Conservation (phyloP, 2,113 vertebrate species). For the Eulemur macaco region DNA sequence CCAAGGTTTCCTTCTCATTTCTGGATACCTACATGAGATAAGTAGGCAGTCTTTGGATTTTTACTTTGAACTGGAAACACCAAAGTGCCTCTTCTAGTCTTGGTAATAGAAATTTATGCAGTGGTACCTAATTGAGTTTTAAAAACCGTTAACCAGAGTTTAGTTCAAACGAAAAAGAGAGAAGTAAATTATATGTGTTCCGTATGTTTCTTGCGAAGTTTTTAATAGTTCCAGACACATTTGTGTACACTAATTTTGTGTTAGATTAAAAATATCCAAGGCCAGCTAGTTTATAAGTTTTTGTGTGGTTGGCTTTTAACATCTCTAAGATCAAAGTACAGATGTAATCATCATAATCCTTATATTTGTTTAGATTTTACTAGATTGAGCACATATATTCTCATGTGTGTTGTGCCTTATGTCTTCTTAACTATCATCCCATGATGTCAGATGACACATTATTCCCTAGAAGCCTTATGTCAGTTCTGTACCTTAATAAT, state of each 20-base stretch:
- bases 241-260: neutral
- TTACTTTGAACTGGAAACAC: neutral
- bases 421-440: neutral
- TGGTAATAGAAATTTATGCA: neutral
- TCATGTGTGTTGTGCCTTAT: neutral
- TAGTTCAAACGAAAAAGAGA: slow-evolving; percentile 16
- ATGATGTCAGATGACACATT: neutral
- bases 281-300: neutral
- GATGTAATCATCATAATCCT: neutral
- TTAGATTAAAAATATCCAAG: slow-evolving; percentile 25
- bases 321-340: neutral
- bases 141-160: neutral
- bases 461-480: neutral
- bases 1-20: neutral
- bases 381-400: neutral
- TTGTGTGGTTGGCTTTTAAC: neutral
- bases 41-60: neutral
- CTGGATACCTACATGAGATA: neutral
- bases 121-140: neutral
- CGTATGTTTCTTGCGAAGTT: neutral
- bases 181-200: neutral
- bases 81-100: neutral
- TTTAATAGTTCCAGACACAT: neutral
- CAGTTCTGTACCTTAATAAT: slow-evolving; percentile 16
- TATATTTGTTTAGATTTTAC: neutral